Evolutionary conservation across 2,797 vertebrate species (phyloP), one percentile per base, ranked within the genome.

Genomic region (Spizella passerina): DNA sequence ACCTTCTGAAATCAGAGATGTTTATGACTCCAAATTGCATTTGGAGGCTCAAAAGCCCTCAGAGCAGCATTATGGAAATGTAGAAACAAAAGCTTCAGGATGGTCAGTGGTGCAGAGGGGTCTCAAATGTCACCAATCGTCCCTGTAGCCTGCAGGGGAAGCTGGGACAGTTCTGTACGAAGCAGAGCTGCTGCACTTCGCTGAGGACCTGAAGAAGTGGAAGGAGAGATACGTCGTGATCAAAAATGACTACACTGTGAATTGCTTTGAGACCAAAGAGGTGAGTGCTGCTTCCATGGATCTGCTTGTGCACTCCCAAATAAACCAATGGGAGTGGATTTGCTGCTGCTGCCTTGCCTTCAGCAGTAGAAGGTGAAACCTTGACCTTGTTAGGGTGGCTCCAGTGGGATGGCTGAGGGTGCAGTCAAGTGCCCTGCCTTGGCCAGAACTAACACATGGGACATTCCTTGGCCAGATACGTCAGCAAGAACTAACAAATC

Each of bases 201-300:
- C 97, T 3, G 98, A 99, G 50, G 98, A 99, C 17, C 92, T 97
- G 97, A 98, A 98, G 97, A 99, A 99, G 95, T 99, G 99, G 99
- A 98, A 97, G 93, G 98, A 99, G 52, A 95, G 98, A 95, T 99
- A 98, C 0, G 29, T 99, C 0, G 99, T 99, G 88, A 96, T 99
- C 75, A 98, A 98, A 96, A 98, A 98, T 9, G 98, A 98, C 95
- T 98, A 99, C 96, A 96, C 97, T 39, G 96, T 99, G 97, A 98
- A 99, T 96, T 99, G 98, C 96, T 98, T 99, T 73, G 99, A 99
- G 73, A 98, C 95, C 90, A 98, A 98, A 93, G 98, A 99, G 98
- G 99, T 99, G 95, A 98, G 88, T 50, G 50, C 30, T 50, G 24
- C 56, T 57, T 64, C 73, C 14, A 11, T 14, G 52, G 17, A n/a